A percentile compares a stretch with the other conserved stretches of the same genome.
These are phyloP conservation scores for Clupea harengus DNA, from an alignment of 2,113 vertebrate species.

Conservation along the genomic window DNA sequence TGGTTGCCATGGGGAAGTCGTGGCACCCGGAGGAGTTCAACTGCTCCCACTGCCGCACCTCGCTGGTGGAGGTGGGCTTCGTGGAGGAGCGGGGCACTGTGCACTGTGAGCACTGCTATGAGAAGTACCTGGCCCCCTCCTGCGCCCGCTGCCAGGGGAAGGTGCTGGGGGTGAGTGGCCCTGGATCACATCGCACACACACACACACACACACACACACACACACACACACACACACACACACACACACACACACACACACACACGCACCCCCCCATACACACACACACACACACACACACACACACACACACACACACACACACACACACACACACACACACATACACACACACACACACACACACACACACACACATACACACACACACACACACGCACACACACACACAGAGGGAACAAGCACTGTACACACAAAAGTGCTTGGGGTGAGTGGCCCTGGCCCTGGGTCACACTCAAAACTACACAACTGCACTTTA, in stretches of 20 bases:
- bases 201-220: too few species aligned
- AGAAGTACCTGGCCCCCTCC: constrained; percentile 90
- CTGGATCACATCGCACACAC: too few species aligned
- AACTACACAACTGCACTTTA: background rate
- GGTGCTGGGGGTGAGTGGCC: constrained; percentile 86
- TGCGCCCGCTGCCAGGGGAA: constrained; percentile 88
- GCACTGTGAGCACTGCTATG: constrained; percentile 90
- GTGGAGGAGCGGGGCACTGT: constrained; percentile 89
- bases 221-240: too few species aligned
- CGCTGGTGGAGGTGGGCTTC: constrained; percentile 87
- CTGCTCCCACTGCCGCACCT: constrained; percentile 87
- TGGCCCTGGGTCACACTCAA: background rate
- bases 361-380: too few species aligned
- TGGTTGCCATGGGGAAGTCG: constrained; percentile 93
- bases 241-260: too few species aligned
- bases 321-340: too few species aligned
- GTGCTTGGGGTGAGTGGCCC: constrained; percentile 85
- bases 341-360: too few species aligned
- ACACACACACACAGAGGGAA: too few species aligned
- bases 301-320: too few species aligned
- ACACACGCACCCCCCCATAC: too few species aligned
- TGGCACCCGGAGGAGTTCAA: constrained; percentile 98
- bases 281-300: too few species aligned
- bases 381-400: too few species aligned
- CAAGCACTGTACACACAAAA: constrained; percentile 61